phyloP scores from a whole-genome alignment of 2,888 invertebrate genomes.

The Sarcophaga carnaria region DNA sequence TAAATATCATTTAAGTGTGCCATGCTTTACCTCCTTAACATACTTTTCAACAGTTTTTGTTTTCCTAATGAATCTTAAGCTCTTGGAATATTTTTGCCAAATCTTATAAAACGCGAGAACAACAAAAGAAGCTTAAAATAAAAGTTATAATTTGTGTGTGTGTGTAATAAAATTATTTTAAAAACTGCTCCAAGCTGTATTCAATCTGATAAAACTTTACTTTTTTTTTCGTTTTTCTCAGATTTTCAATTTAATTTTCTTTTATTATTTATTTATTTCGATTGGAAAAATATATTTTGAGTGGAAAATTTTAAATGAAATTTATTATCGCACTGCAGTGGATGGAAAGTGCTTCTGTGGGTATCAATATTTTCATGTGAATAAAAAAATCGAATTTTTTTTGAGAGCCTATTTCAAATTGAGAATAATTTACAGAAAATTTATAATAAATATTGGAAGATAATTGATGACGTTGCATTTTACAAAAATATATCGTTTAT shows the following conservation, averaged over 20 bases:
- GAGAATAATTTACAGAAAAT: neutral
- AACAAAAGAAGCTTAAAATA: neutral
- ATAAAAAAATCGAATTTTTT: slow-evolving; percentile 15
- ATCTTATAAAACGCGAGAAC: neutral
- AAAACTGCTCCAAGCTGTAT: slow-evolving; percentile 43
- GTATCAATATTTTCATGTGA: no score
- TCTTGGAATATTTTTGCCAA: neutral
- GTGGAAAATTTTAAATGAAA: no score
- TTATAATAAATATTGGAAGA: neutral
- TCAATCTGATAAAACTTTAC: slow-evolving; percentile 30
- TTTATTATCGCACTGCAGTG: no score
- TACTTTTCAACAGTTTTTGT: no score
- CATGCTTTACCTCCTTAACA: no score
- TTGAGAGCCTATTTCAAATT: slow-evolving; percentile 39
- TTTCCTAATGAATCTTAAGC: no score
- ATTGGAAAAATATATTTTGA: slow-evolving; percentile 30
- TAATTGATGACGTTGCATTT: neutral
- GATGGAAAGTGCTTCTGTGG: no score
- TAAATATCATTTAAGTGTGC: no score
- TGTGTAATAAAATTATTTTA: slow-evolving; percentile 37
- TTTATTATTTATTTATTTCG: neutral
- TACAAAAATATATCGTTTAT: no score
- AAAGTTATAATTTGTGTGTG: neutral
- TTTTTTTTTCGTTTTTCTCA: slow-evolving; percentile 12
- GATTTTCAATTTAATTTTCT: neutral